Percentiles rank a stretch among this genome's conserved stretches.
Conservation (phyloP, 2,113 vertebrate genomes). For the Psephotus haematonotus region DNA sequence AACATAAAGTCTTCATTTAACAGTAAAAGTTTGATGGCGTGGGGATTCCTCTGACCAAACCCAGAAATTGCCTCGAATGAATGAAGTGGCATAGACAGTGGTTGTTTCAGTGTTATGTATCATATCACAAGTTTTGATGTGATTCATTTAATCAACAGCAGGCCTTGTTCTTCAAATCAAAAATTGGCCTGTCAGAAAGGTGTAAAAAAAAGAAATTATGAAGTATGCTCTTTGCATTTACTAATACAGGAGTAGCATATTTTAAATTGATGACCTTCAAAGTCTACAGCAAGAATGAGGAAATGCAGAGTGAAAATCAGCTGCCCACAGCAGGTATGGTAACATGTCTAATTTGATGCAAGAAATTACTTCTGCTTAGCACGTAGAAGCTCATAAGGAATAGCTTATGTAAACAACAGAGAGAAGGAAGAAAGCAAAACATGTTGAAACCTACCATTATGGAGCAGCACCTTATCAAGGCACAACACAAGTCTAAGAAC, state of each 20-base stretch:
- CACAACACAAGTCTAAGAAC: neutral
- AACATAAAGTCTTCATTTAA: neutral
- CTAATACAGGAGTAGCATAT: neutral
- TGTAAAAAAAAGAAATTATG: neutral
- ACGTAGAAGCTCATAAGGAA: neutral
- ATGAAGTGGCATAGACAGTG: neutral
- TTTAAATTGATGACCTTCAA: neutral
- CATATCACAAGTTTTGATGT: neutral
- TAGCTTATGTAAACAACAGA: neutral
- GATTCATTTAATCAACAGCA: neutral
- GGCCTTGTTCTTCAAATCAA: neutral
- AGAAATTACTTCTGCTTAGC: neutral
- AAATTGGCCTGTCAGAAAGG: neutral
- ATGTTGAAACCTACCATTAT: neutral
- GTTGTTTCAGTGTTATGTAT: neutral
- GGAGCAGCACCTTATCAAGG: neutral
- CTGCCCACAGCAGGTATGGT: neutral
- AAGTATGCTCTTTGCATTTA: neutral
- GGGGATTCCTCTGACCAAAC: neutral
- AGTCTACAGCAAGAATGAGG: neutral
- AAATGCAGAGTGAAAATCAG: neutral
- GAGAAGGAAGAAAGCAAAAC: neutral
- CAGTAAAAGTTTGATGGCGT: neutral
- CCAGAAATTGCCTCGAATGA: fast-evolving
- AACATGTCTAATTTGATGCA: neutral